Conservation (phyloP, 1,140 invertebrate species). For the Phymastichus coffea region DNA sequence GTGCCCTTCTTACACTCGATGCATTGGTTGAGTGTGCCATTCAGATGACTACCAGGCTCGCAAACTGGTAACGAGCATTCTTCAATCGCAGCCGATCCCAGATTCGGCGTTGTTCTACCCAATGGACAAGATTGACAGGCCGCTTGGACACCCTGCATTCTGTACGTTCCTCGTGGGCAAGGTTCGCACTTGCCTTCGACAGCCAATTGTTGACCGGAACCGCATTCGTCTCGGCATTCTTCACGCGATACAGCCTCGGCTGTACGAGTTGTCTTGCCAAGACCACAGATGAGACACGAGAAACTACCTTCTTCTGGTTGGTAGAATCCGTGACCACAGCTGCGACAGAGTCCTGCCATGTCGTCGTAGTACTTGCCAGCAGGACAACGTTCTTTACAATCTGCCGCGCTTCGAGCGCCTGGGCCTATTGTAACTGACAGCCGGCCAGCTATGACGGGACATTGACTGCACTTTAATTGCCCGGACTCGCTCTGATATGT, state of each 20-base stretch:
- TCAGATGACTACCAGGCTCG: slow-evolving; percentile 80
- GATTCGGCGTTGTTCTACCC: slow-evolving; percentile 82
- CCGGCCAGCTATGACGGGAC: slow-evolving; percentile 83
- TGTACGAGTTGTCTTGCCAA: slow-evolving; percentile 91
- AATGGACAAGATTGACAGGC: slow-evolving; percentile 86
- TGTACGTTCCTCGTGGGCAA: slow-evolving; percentile 87
- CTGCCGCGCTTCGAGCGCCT: slow-evolving; percentile 81
- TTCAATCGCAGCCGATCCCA: slow-evolving; percentile 78
- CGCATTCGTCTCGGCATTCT: slow-evolving; percentile 89
- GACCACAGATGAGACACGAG: slow-evolving; percentile 82
- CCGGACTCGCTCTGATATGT: slow-evolving; percentile 93
- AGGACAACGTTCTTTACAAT: slow-evolving; percentile 91
- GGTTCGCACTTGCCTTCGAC: slow-evolving; percentile 88
- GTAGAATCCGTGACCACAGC: slow-evolving; percentile 92
- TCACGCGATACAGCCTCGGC: slow-evolving; percentile 84
- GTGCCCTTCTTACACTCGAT: slow-evolving; percentile 86
- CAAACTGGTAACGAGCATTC: slow-evolving; percentile 92
- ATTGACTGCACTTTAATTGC: slow-evolving; percentile 82
- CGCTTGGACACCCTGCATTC: slow-evolving; percentile 83
- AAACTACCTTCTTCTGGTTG: slow-evolving; percentile 91
- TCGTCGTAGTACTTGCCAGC: slow-evolving; percentile 91
- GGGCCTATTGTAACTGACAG: slow-evolving; percentile 82
- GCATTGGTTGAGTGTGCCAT: slow-evolving; percentile 82
- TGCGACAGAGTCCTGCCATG: slow-evolving; percentile 77
- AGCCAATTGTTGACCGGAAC: slow-evolving; percentile 83